phyloP scores from a whole-genome alignment of 2,797 vertebrate species.

The Chromis chromis region DNA sequence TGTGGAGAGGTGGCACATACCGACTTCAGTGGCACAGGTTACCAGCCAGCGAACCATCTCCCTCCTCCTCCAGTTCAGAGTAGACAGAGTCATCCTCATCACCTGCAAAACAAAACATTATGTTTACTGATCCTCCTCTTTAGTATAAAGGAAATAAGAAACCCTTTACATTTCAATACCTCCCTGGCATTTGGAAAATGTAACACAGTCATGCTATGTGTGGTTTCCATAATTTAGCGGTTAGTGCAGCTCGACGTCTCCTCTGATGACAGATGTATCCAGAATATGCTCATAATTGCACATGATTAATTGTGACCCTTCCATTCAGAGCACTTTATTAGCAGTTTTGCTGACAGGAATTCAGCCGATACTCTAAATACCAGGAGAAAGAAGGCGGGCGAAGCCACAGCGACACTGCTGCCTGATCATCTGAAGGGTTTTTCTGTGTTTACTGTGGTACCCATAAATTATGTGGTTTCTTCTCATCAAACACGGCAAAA shows the following conservation, averaged over 20 bases:
- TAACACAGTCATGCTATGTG: not conserved
- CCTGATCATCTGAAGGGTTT: conserved; percentile 49
- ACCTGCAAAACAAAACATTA: conserved; percentile 83
- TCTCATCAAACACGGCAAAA: conserved; percentile 47
- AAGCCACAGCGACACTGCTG: conserved; percentile 27
- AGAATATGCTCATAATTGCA: conserved; percentile 42
- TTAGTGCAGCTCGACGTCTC: not conserved
- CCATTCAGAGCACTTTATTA: conserved; percentile 29
- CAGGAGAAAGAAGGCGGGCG: conserved; percentile 5
- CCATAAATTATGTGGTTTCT: conserved; percentile 65
- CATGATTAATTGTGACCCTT: conserved; percentile 19
- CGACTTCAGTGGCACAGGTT: conserved; percentile 98
- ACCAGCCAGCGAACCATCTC: conserved; percentile 99
- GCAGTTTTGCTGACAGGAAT: conserved; percentile 32
- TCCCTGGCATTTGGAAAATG: not conserved
- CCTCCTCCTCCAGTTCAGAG: conserved; percentile 96
- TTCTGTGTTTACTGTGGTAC: conserved; percentile 50
- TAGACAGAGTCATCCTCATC: conserved; percentile 99
- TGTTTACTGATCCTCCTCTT: not conserved
- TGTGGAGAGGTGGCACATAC: conserved; percentile 82
- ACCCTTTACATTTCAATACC: not conserved
- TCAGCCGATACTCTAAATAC: conserved; percentile 8
- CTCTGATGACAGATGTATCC: conserved; percentile 20
- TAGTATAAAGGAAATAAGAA: not conserved
- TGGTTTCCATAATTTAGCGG: conserved; percentile 5